These are phyloP conservation scores for Sphaerophoria taeniata DNA, from an alignment of 2,888 invertebrate genomes.

Conservation along the genomic window DNA sequence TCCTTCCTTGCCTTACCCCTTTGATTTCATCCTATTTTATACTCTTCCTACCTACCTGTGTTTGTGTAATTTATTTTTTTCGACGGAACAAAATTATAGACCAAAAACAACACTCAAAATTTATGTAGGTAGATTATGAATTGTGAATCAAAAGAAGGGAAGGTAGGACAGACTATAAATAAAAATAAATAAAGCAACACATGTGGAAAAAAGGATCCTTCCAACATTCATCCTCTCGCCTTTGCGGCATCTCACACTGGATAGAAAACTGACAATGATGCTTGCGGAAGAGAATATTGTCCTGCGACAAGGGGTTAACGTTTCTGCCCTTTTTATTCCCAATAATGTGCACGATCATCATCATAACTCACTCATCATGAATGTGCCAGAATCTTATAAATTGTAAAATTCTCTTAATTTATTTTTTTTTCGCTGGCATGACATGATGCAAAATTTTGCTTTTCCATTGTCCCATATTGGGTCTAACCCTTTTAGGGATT, in stretches of 20 bases:
- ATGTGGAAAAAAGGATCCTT: conserved; percentile 62
- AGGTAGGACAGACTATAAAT: conserved; percentile 32
- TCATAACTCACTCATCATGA: conserved; percentile 73
- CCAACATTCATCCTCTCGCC: background rate
- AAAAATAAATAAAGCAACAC: conserved; percentile 69
- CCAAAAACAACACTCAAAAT: conserved; percentile 41
- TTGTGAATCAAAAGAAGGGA: conserved; percentile 2
- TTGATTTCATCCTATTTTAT: conserved; percentile 27
- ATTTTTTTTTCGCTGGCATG: conserved; percentile 64
- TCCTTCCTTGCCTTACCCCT: conserved; percentile 36
- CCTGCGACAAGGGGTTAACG: conserved; percentile 63
- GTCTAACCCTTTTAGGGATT: conserved; percentile 68
- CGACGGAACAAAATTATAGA: conserved; percentile 21
- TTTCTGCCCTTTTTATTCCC: conserved; percentile 64
- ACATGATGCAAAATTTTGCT: conserved; percentile 71
- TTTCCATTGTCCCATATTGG: conserved; percentile 44
- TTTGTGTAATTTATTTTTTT: conserved; percentile 1
- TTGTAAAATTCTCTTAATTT: conserved; percentile 67
- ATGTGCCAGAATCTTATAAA: conserved; percentile 68
- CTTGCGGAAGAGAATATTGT: conserved; percentile 66
- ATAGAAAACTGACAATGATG: conserved; percentile 56
- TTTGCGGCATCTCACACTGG: background rate
- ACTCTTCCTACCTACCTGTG: background rate
- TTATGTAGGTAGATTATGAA: background rate
- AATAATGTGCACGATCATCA: conserved; percentile 72